Evolutionary conservation across 2,113 vertebrate species (phyloP), one percentile per base, ranked within the genome.

Genomic region (Delphinapterus leucas): DNA sequence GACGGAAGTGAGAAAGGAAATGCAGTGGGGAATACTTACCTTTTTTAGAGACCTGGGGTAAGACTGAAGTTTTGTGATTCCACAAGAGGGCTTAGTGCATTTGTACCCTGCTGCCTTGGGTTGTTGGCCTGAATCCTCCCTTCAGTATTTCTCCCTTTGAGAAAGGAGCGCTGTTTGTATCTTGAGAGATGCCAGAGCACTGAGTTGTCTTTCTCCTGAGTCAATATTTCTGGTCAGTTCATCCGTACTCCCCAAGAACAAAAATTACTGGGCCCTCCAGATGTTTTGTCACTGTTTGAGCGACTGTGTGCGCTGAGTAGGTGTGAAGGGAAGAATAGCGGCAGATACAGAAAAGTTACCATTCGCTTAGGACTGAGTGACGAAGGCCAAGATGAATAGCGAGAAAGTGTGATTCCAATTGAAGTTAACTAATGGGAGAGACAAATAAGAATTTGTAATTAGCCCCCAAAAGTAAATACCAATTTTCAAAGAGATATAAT

Each of bases 81-180:
- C 71, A 2, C 9, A 7, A 33, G 58, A 2, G 23, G 60, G 15
- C 89, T 77, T 38, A 9, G 1, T 8, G 13, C 21, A 0, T 31
- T 20, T 20, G 8, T 15, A 26, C 18, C 17, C 8, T 20, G 74
- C n/a, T 15, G 1, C 33, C 36, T 47, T 2, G 25, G 0, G 1
- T 4, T 33, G 2, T 23, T n/a, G 47, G n/a, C 25, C 55, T 8
- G 55, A 36, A 0, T 36, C 15, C 58, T 47, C 33, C 28, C 36
- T 38, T 8, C 14, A 7, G 12, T 26, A 49, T 60, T 73, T 85
- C 26, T 93, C 2, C 41, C 63, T 33, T 33, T 61, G 82, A 74
- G 31, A 61, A 77, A 81, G 38, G 25, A 71, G 65, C 12, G 1
- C 68, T 9, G 1, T 18, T 41, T 60, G 28, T 6, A 17, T 33